Conservation (phyloP, 2,888 invertebrate species). For the Mimumesa dahlbomi region DNA sequence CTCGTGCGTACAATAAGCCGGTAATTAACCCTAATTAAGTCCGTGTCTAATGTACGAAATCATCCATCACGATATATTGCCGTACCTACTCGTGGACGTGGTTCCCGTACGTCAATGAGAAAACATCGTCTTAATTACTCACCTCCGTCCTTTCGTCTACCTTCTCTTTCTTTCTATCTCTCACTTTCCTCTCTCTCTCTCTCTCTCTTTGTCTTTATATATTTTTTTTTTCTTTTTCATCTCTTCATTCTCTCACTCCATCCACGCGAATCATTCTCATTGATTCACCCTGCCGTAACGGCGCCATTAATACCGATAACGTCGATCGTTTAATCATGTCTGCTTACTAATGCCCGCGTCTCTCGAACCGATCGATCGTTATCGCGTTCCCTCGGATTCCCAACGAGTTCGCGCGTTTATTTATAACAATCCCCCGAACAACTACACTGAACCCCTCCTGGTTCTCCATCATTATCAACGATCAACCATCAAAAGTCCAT, state of each 20-base stretch:
- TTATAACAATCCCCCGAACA: no score
- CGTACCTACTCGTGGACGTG: neutral
- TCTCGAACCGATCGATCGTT: neutral
- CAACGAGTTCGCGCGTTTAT: neutral
- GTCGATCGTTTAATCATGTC: conserved; percentile 42
- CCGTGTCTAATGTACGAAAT: conserved; percentile 67
- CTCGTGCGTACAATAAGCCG: conserved; percentile 69
- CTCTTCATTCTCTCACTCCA: conserved; percentile 7
- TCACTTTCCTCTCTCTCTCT: conserved; percentile 16
- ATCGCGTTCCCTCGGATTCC: conserved; percentile 1
- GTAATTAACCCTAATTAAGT: conserved; percentile 78
- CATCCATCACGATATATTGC: conserved; percentile 72
- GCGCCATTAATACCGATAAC: conserved; percentile 52
- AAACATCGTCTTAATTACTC: conserved; percentile 57
- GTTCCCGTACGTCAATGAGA: conserved; percentile 33
- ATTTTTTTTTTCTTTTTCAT: conserved; percentile 15
- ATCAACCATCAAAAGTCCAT: no score
- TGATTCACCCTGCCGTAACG: conserved; percentile 45
- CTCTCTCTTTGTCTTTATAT: conserved; percentile 7
- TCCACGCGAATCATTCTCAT: conserved; percentile 39
- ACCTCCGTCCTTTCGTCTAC: neutral
- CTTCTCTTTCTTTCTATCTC: conserved; percentile 16
- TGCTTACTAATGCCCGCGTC: neutral
- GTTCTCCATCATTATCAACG: no score
- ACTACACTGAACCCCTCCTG: no score